Evolutionary conservation across 2,888 invertebrate species (phyloP).

Genomic region (Julus scandinavius): DNA sequence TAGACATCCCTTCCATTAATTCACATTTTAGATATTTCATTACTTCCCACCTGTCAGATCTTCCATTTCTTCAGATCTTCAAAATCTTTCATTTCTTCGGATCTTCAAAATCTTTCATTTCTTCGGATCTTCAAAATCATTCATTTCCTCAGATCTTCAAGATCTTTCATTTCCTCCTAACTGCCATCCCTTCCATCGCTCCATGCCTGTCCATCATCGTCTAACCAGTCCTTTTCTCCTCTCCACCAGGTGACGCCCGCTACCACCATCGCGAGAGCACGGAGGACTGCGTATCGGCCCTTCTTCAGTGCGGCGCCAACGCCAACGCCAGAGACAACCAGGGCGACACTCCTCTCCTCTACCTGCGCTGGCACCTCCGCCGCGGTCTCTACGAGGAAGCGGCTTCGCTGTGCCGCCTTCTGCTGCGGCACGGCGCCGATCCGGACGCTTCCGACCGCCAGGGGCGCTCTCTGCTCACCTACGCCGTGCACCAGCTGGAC

Average conservation of each 20-base stretch:
- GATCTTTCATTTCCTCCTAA: too few relatives aligned
- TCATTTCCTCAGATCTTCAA: too few relatives aligned
- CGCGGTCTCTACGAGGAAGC: slow-evolving; percentile 61
- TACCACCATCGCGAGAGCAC: slow-evolving; percentile 49
- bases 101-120: too few relatives aligned
- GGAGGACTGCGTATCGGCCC: slow-evolving; percentile 54
- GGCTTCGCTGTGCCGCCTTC: slow-evolving; percentile 59
- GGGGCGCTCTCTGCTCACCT: slow-evolving; percentile 62
- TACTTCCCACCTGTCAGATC: too few relatives aligned
- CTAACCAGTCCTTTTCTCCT: neutral
- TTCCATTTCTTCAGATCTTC: too few relatives aligned
- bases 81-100: too few relatives aligned
- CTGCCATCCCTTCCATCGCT: too few relatives aligned
- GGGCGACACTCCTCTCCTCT: slow-evolving; percentile 57
- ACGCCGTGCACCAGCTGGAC: slow-evolving; percentile 62
- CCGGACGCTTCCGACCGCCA: slow-evolving; percentile 62
- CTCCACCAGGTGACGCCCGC: slow-evolving; percentile 53
- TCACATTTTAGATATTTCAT: too few relatives aligned
- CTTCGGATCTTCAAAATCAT: too few relatives aligned
- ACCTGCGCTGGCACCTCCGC: slow-evolving; percentile 59
- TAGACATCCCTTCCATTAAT: too few relatives aligned
- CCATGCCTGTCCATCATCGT: too few relatives aligned
- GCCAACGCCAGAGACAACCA: slow-evolving; percentile 53
- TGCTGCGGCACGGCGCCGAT: slow-evolving; percentile 62
- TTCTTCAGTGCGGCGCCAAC: slow-evolving; percentile 57